phyloP scores from a whole-genome alignment of 2,888 invertebrate species.

The Lasioglossum marginatum region DNA sequence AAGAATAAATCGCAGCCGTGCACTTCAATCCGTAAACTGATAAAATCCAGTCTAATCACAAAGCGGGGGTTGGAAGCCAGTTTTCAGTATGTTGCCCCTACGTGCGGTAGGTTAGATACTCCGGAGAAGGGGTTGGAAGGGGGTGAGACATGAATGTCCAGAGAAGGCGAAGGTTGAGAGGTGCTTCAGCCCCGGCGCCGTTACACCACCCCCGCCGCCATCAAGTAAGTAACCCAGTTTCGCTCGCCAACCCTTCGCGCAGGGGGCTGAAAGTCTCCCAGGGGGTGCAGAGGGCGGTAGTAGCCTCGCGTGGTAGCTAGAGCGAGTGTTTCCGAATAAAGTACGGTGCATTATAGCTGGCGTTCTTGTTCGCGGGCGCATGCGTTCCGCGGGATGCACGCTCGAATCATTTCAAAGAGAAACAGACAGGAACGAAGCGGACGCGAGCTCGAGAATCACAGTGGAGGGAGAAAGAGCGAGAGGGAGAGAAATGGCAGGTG shows the following conservation, averaged over 20 bases:
- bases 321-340: slow-evolving; percentile 67
- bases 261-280: neutral
- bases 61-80: neutral
- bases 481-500: neutral
- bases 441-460: neutral
- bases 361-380: slow-evolving; percentile 46
- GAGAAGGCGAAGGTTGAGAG: slow-evolving; percentile 38
- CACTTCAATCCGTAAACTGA: neutral
- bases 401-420: slow-evolving; percentile 53
- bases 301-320: slow-evolving; percentile 25
- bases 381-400: slow-evolving; percentile 30
- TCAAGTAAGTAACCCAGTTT: slow-evolving; percentile 70
- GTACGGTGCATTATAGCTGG: slow-evolving; percentile 65
- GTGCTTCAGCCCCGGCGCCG: slow-evolving; percentile 25
- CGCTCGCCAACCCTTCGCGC: slow-evolving; percentile 18
- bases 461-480: neutral
- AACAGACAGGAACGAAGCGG: slow-evolving; percentile 11
- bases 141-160: slow-evolving; percentile 1
- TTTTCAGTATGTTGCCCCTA: neutral
- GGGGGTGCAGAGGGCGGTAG: neutral
- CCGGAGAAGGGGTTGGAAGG: neutral
- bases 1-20: neutral
- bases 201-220: slow-evolving; percentile 45
- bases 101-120: neutral
- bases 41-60: neutral